Evolutionary conservation across 2,888 invertebrate genomes (phyloP).

Genomic region (Nebria brevicollis): DNA sequence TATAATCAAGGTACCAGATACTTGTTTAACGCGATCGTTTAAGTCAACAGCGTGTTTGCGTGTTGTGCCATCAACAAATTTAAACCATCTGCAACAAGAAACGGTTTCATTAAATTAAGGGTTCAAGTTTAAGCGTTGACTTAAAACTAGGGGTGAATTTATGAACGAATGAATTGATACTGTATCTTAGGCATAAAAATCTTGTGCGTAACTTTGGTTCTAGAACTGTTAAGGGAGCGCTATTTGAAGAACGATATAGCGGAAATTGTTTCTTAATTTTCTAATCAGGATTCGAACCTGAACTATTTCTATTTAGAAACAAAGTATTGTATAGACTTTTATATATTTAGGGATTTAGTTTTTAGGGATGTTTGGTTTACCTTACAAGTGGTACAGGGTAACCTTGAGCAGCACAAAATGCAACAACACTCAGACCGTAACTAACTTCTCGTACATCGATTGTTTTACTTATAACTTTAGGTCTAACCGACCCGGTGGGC

Average conservation of each 20-base stretch:
- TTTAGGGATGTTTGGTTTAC: constrained; percentile 62
- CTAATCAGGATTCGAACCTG: background rate
- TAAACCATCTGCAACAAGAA: constrained; percentile 89
- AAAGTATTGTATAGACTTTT: background rate
- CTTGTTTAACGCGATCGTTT: constrained; percentile 90
- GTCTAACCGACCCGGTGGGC: constrained; percentile 75
- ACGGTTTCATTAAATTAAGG: constrained; percentile 39
- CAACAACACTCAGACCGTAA: constrained; percentile 62
- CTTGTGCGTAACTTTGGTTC: too few relatives aligned
- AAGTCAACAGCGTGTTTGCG: constrained; percentile 89
- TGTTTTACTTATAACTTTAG: constrained; percentile 69
- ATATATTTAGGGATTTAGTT: background rate
- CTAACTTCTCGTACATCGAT: constrained; percentile 63
- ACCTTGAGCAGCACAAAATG: constrained; percentile 79
- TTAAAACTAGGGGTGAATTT: background rate
- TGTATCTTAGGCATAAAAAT: too few relatives aligned
- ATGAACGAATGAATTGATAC: constrained; percentile 2
- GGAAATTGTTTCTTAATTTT: too few relatives aligned
- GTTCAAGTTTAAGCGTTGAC: background rate
- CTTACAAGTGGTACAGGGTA: constrained; percentile 80
- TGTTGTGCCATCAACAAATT: constrained; percentile 87
- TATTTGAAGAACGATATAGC: too few relatives aligned
- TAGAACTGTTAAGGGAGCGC: too few relatives aligned
- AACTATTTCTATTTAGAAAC: background rate
- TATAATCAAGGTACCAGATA: constrained; percentile 93